Conservation (phyloP, 2,113 vertebrate species). For the Catharus bicknelli region DNA sequence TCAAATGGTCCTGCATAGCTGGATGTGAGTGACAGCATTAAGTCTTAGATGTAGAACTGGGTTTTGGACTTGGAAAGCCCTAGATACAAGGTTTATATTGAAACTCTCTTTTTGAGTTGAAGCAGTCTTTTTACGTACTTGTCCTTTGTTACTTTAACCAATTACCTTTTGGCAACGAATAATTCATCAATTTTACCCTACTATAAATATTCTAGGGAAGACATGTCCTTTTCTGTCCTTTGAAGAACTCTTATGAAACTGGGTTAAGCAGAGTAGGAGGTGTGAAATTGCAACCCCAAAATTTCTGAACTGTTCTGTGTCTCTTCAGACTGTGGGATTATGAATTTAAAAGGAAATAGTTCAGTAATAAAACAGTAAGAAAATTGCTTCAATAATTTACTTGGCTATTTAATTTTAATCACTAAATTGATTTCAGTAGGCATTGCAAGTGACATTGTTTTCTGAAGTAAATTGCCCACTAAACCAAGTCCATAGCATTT, state of each 20-base stretch:
- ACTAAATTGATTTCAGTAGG: background rate
- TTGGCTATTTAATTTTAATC: background rate
- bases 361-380: background rate
- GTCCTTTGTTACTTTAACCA: background rate
- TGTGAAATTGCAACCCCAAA: background rate
- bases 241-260: background rate
- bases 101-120: background rate
- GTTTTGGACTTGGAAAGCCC: background rate
- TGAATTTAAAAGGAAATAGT: background rate
- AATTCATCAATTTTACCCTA: background rate
- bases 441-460: background rate
- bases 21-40: background rate
- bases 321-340: background rate
- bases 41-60: background rate
- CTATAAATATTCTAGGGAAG: background rate
- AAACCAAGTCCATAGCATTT: background rate
- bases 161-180: background rate
- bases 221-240: background rate
- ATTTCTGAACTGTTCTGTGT: background rate
- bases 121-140: background rate
- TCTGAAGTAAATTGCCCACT: background rate
- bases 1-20: background rate
- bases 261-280: background rate
- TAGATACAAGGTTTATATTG: background rate
- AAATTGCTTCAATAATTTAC: background rate